A percentile compares a stretch with the other conserved stretches of the same genome.
Conservation (phyloP, 2,888 invertebrate species). For the Globia sparganii region DNA sequence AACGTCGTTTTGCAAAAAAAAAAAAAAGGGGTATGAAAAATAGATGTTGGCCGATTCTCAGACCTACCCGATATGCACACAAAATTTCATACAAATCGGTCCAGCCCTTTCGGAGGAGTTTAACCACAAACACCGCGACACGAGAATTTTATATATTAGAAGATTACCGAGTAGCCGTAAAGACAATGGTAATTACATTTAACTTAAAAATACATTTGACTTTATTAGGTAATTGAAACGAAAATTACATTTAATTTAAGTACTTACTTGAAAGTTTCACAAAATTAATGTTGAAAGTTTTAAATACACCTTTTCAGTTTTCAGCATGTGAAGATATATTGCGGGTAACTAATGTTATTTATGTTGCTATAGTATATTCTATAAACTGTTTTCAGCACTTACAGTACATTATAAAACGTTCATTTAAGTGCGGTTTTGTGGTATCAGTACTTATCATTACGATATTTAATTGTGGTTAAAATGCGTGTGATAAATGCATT, state of each 20-base stretch:
- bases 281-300: conserved; percentile 16
- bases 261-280: neutral
- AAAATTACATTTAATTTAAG: conserved; percentile 9
- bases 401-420: conserved; percentile 7
- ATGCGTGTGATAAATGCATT: neutral
- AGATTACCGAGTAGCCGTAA: neutral
- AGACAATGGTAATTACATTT: neutral
- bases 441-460: neutral
- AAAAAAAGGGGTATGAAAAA: no score
- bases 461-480: neutral
- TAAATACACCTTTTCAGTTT: conserved; percentile 12
- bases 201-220: neutral
- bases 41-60: no score
- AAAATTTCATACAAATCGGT: no score
- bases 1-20: no score
- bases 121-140: no score
- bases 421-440: conserved; percentile 16
- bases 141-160: no score
- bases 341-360: neutral
- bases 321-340: neutral
- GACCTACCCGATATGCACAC: no score
- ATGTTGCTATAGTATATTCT: conserved; percentile 6
- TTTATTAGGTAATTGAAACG: conserved; percentile 22
- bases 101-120: no score
- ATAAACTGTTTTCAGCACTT: neutral